Evolutionary conservation across 2,888 invertebrate genomes (phyloP).

Genomic region (Azorinus chamasolen): DNA sequence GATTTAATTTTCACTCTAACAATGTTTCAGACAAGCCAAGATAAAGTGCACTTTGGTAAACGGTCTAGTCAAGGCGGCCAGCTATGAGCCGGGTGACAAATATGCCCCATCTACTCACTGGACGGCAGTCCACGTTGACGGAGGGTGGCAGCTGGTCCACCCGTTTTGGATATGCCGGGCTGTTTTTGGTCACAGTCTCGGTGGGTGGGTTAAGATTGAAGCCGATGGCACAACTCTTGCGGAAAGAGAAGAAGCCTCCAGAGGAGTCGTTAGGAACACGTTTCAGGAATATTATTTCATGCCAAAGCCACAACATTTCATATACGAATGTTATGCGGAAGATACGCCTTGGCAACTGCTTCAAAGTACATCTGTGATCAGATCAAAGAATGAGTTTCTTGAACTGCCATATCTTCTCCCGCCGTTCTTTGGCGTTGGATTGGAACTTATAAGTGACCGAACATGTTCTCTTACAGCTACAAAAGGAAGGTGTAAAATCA

Average conservation of each 20-base stretch:
- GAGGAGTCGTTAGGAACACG: conserved; percentile 48
- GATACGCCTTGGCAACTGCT: conserved; percentile 60
- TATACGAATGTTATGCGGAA: conserved; percentile 55
- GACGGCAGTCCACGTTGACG: conserved; percentile 53
- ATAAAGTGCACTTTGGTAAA: conserved; percentile 45
- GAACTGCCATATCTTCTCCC: conserved; percentile 59
- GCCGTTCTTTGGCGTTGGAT: conserved; percentile 57
- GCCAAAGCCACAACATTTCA: conserved; percentile 58
- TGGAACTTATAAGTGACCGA: conserved; percentile 35
- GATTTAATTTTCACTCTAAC: no score
- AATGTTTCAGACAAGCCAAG: conserved; percentile 42
- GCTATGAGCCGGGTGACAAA: conserved; percentile 59
- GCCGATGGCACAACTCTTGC: conserved; percentile 36
- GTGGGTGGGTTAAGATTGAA: conserved; percentile 66
- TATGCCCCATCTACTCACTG: conserved; percentile 26
- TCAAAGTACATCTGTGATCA: background rate
- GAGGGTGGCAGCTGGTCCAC: conserved; percentile 60
- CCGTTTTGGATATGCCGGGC: conserved; percentile 63
- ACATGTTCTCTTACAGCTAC: conserved; percentile 32
- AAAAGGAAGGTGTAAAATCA: conserved; percentile 43
- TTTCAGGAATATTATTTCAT: conserved; percentile 67
- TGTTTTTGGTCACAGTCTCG: conserved; percentile 51
- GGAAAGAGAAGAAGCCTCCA: conserved; percentile 19
- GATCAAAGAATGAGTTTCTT: conserved; percentile 39
- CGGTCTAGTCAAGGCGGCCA: conserved; percentile 54